A percentile compares a stretch with the other conserved stretches of the same genome.
These are phyloP conservation scores for Spodoptera littoralis DNA, from an alignment of 2,888 invertebrate genomes.

Conservation along the genomic window DNA sequence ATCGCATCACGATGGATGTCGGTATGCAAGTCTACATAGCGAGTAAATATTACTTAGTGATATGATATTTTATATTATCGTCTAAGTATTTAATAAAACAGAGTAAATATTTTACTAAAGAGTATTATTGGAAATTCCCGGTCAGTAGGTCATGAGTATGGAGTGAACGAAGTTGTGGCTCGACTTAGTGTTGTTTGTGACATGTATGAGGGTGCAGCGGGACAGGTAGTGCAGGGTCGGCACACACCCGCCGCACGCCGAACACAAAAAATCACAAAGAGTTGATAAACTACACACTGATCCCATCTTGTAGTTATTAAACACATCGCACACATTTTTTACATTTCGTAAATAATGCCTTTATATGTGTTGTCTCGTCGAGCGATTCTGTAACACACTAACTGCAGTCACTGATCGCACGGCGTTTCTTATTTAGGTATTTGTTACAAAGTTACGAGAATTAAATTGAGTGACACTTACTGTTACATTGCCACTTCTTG, in stretches of 20 bases:
- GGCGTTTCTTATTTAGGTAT: slow-evolving; percentile 29
- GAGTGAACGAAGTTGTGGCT: slow-evolving; percentile 56
- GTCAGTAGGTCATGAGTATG: slow-evolving; percentile 69
- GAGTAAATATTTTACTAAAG: slow-evolving; percentile 84
- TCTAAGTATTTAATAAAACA: slow-evolving; percentile 85
- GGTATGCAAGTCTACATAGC: slow-evolving; percentile 69
- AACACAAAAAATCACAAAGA: slow-evolving; percentile 21
- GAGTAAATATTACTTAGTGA: slow-evolving; percentile 80
- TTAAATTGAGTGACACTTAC: slow-evolving; percentile 48
- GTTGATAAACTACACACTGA: slow-evolving; percentile 51
- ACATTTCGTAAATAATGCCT: slow-evolving; percentile 33
- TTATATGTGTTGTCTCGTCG: slow-evolving; percentile 24
- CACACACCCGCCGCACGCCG: slow-evolving; percentile 8
- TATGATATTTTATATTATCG: slow-evolving; percentile 85
- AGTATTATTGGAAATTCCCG: slow-evolving; percentile 80
- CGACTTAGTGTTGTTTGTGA: slow-evolving; percentile 60
- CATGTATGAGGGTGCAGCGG: slow-evolving; percentile 61
- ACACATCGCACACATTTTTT: slow-evolving; percentile 41
- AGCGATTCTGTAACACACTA: slow-evolving; percentile 22
- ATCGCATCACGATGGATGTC: slow-evolving; percentile 52
- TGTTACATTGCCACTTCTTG: slow-evolving; percentile 46
- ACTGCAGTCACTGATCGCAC: slow-evolving; percentile 30
- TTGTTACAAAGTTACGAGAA: slow-evolving; percentile 36
- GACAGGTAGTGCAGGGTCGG: slow-evolving; percentile 48
- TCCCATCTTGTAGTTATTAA: slow-evolving; percentile 25